phyloP scores from a whole-genome alignment of 2,888 invertebrate genomes.

The Drosophila lacicola region DNA sequence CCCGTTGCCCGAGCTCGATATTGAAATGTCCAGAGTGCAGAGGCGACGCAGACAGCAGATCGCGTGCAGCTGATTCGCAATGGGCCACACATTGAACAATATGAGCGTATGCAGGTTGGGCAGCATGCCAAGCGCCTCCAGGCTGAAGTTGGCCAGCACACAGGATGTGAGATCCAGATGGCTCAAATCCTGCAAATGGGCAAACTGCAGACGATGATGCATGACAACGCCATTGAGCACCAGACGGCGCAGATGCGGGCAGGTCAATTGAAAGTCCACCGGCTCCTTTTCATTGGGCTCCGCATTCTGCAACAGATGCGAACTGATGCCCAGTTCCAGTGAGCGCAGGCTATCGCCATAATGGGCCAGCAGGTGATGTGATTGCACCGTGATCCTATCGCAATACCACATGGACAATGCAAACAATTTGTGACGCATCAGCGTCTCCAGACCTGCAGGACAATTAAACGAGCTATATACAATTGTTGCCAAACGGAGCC shows the following conservation, averaged over 20 bases:
- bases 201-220: conserved; percentile 83
- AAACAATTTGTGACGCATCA: conserved; percentile 90
- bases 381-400: conserved; percentile 87
- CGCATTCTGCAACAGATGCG: conserved; percentile 87
- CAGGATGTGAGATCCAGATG: conserved; percentile 85
- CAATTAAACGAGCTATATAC: too few species aligned
- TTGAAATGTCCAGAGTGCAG: conserved; percentile 94
- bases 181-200: conserved; percentile 80
- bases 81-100: conserved; percentile 91
- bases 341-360: conserved; percentile 89
- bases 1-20: conserved; percentile 87
- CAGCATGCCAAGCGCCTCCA: conserved; percentile 87
- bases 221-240: conserved; percentile 84
- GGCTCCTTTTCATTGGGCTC: conserved; percentile 86
- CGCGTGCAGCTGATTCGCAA: conserved; percentile 87
- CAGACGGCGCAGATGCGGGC: conserved; percentile 84
- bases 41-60: conserved; percentile 87
- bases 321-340: conserved; percentile 90
- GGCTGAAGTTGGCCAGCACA: conserved; percentile 83
- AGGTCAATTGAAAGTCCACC: conserved; percentile 87
- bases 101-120: conserved; percentile 90
- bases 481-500: not conserved
- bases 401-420: conserved; percentile 92
- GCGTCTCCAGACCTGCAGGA: conserved; percentile 86
- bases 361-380: conserved; percentile 89